phyloP scores from a whole-genome alignment of 2,888 invertebrate species.

The Drosophila antonietae region DNA sequence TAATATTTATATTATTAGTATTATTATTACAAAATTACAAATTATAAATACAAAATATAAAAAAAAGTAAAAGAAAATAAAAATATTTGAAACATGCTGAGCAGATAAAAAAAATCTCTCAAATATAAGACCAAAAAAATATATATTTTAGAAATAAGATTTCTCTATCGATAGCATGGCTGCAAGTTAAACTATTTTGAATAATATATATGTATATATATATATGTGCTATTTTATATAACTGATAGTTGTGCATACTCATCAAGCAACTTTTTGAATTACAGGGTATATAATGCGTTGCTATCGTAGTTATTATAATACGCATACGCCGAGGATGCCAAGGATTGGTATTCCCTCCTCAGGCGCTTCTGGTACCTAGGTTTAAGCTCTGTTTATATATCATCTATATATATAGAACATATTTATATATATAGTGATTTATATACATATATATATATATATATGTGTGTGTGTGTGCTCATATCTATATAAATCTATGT shows the following conservation, averaged over 20 bases:
- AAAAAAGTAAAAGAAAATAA: no score
- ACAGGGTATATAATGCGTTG: slow-evolving; percentile 23
- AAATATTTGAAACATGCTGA: no score
- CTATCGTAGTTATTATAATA: slow-evolving; percentile 32
- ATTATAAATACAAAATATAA: no score
- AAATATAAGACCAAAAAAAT: no score
- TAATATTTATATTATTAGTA: neutral
- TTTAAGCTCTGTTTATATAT: neutral
- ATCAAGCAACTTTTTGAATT: neutral
- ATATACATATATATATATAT: neutral
- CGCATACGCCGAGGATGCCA: slow-evolving; percentile 57
- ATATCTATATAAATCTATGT: slow-evolving; percentile 6
- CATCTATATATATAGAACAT: neutral
- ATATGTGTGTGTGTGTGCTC: neutral
- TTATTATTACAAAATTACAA: no score
- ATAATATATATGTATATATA: no score
- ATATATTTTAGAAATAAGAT: no score
- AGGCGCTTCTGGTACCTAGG: neutral
- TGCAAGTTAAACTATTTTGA: no score
- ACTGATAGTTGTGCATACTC: neutral
- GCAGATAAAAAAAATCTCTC: neutral
- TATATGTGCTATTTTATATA: neutral
- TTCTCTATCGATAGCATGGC: no score
- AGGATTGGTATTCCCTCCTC: slow-evolving; percentile 17
- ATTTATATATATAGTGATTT: neutral